Percentiles rank a stretch among this genome's conserved stretches.
phyloP scores from a whole-genome alignment of 2,797 vertebrate species.

The Echeneis naucrates region DNA sequence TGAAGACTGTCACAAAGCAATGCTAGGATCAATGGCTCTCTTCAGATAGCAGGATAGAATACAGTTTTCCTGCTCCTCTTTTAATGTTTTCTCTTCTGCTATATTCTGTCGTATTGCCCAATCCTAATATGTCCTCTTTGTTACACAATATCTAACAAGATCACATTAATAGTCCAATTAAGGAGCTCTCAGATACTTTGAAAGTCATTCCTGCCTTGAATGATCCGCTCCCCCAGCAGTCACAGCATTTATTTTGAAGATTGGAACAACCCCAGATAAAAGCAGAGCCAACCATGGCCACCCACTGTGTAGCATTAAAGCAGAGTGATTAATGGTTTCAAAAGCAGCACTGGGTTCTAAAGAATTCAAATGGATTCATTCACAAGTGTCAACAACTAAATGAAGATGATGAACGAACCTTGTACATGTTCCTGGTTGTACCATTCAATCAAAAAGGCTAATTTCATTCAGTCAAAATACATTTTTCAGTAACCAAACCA shows the following conservation, averaged over 20 bases:
- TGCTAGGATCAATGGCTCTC: slow-evolving; percentile 8
- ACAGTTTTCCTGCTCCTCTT: slow-evolving; percentile 18
- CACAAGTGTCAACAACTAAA: slow-evolving; percentile 2
- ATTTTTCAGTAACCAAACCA: neutral
- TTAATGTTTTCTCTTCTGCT: neutral
- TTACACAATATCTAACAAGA: slow-evolving; percentile 8
- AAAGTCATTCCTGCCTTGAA: neutral
- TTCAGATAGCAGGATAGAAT: slow-evolving; percentile 11
- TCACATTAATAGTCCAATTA: slow-evolving; percentile 32
- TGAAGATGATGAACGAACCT: neutral
- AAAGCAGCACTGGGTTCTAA: slow-evolving; percentile 8
- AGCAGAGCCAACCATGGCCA: neutral
- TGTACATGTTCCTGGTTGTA: neutral
- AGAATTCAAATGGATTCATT: slow-evolving; percentile 19
- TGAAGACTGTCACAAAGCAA: slow-evolving; percentile 12
- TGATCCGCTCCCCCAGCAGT: slow-evolving; percentile 5
- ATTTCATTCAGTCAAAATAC: neutral
- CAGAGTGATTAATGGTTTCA: slow-evolving; percentile 11
- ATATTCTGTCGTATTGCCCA: slow-evolving; percentile 1
- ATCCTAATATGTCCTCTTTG: slow-evolving; percentile 15
- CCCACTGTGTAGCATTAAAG: slow-evolving; percentile 6
- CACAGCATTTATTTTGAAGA: slow-evolving; percentile 22
- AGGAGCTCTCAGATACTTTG: slow-evolving; percentile 9
- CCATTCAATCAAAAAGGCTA: neutral
- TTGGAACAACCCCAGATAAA: slow-evolving; percentile 1